phyloP scores from a whole-genome alignment of 2,113 vertebrate genomes.

The Hydrolagus affinis region DNA sequence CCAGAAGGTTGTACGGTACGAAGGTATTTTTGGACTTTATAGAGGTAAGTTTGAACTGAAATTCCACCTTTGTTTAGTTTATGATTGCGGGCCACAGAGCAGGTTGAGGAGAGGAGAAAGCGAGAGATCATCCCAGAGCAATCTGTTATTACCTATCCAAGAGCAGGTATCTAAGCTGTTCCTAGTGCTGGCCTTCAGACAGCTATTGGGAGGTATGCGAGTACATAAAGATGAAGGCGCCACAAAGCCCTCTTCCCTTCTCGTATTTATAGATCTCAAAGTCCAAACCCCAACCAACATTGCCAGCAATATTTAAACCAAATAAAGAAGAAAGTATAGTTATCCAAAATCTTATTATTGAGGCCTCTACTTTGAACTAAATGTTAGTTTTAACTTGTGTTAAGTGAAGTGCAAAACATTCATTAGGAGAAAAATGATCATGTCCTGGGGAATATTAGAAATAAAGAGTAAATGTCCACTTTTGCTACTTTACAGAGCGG shows the following conservation, averaged over 20 bases:
- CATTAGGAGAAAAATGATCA: neutral
- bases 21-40: constrained; percentile 90
- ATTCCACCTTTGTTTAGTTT: neutral
- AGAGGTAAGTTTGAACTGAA: constrained; percentile 63
- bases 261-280: no score
- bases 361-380: no score
- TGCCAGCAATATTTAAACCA: neutral
- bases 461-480: neutral
- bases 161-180: no score
- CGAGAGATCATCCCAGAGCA: no score
- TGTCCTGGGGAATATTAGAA: neutral
- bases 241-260: no score
- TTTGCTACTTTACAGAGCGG: no score
- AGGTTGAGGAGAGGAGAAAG: no score
- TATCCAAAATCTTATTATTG: neutral
- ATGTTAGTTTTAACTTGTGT: neutral
- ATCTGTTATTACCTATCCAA: no score
- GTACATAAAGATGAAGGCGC: no score
- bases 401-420: no score
- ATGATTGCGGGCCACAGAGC: neutral
- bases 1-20: constrained; percentile 86
- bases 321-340: neutral
- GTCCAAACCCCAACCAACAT: neutral
- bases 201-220: no score
- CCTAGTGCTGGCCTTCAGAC: no score